phyloP scores from a whole-genome alignment of 2,888 invertebrate species.

The Ectemnius continuus region DNA sequence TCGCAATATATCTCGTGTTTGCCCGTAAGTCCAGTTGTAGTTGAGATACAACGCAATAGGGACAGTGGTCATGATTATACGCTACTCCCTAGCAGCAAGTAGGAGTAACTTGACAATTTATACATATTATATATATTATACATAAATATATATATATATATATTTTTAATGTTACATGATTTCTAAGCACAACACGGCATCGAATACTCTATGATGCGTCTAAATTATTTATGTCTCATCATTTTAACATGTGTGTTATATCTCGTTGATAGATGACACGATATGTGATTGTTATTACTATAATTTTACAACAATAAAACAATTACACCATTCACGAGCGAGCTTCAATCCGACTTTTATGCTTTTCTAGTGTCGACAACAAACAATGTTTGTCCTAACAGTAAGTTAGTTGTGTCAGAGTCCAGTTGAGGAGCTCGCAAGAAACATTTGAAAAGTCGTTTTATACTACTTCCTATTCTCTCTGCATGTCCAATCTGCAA shows the following conservation, averaged over 20 bases:
- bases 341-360: conserved; percentile 56
- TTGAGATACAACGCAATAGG: not conserved
- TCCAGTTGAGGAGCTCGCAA: too few relatives aligned
- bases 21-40: not conserved
- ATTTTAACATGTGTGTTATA: conserved; percentile 76
- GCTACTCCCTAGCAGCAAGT: conserved; percentile 3
- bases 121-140: conserved; percentile 72
- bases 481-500: conserved; percentile 39
- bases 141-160: conserved; percentile 63
- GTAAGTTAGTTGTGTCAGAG: not conserved
- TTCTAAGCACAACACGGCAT: conserved; percentile 75
- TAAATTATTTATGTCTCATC: conserved; percentile 78
- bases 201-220: conserved; percentile 70
- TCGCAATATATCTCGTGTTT: too few relatives aligned
- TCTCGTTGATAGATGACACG: conserved; percentile 77
- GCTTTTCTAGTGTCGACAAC: conserved; percentile 53
- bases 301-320: conserved; percentile 77
- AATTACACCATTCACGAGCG: conserved; percentile 66
- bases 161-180: conserved; percentile 78
- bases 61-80: not conserved
- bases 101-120: conserved; percentile 76
- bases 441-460: conserved; percentile 25
- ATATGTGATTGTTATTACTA: conserved; percentile 78
- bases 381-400: conserved; percentile 33
- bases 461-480: conserved; percentile 40